Evolutionary conservation across 2,113 vertebrate genomes (phyloP).

Genomic region (Boleophthalmus pectinirostris): DNA sequence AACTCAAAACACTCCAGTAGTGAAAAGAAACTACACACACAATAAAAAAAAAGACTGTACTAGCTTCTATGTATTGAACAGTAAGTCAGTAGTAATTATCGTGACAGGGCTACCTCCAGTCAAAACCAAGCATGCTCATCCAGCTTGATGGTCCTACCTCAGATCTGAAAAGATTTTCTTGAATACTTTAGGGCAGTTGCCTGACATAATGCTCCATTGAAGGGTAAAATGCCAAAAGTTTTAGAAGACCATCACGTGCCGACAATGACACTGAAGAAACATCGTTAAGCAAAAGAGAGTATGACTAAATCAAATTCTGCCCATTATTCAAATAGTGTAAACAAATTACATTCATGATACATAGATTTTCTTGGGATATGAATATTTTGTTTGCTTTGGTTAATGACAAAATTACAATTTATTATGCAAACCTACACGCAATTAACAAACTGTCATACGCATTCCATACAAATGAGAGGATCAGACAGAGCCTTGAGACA

Average conservation of each 20-base stretch:
- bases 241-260: not conserved
- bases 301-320: not conserved
- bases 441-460: conserved; percentile 16
- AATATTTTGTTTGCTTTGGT: not conserved
- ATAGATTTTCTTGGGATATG: not conserved
- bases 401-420: conserved; percentile 1
- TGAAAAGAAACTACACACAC: too few species aligned
- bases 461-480: conserved; percentile 23
- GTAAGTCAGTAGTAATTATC: too few species aligned
- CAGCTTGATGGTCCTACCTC: not conserved
- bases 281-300: not conserved
- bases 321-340: not conserved
- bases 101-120: not conserved
- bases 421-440: conserved; percentile 3
- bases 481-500: conserved; percentile 17
- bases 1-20: too few species aligned
- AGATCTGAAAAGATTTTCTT: not conserved
- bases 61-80: too few species aligned
- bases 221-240: too few species aligned
- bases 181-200: not conserved
- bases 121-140: not conserved
- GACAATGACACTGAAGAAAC: too few species aligned
- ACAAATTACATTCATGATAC: not conserved
- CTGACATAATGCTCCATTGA: too few species aligned
- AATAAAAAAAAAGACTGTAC: too few species aligned